Evolutionary conservation across 2,888 invertebrate species (phyloP), one percentile per base, ranked within the genome.

Genomic region (Ornithoptera priamus): DNA sequence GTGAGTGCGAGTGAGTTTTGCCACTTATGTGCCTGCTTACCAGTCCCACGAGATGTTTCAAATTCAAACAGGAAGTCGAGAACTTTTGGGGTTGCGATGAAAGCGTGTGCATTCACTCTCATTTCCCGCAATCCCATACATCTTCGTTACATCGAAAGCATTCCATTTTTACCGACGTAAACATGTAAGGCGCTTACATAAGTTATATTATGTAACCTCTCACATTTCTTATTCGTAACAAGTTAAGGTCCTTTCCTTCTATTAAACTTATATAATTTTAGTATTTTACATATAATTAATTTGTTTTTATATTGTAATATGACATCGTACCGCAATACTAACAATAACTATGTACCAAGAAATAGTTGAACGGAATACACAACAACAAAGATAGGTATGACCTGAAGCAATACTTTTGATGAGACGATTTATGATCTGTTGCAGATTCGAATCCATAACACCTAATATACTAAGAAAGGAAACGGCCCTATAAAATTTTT

Each of bases 31-130:
- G 86, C 4, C 5, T 18, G 18, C 77, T 81, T 39, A 79, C 78
- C 81, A 81, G 78, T 89, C 90, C 90, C 90, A 83, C 76, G 90
- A 87, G 90, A 88, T 87, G 87, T 88, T 79, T 77, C 76, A 74
- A 78, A 83, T 81, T 78, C 87, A 87, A 84, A 85, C 85, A 78
- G 87, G 88, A 89, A 81, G 78, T 76, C 76, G 70, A 46, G 72
- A 75, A 75, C 72, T 76, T 30, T 78, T 81, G 85, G 63, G 85
- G 86, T 80, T 74, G 79, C 75, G 80, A 80, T 80, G 59, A 83
- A 81, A 80, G 84, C 78, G 75, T 70, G 72, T 72, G 70, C 62
- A 63, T 71, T 64, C 46, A 69, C 71, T 70, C 78, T 77, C 76
- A 80, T 80, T 80, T 77, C 75, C 77, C 73, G 80, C 78, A 78